Base-by-base conservation (phyloP, 2,888 invertebrate genomes). In the Halictus ligatus region DNA sequence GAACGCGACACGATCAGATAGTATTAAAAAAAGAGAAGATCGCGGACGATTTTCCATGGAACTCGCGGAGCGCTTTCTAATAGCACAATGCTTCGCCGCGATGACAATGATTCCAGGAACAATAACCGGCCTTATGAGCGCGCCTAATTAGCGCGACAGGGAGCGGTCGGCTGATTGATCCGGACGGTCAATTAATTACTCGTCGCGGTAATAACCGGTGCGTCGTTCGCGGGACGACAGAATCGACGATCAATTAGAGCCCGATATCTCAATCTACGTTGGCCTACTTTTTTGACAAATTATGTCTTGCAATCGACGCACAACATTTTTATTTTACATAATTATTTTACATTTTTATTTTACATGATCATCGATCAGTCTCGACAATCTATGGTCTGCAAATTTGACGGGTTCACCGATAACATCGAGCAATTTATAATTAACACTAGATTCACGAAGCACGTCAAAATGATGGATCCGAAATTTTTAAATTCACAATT, bases 71-170 rank as follows among this genome's bases (percentile, higher is more conserved):
- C 82, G 83, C 89, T 90, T 90, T 91, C 91, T 90, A 90, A 87
- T 35, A 67, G 89, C 69, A 81, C 85, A 83, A 81, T 84, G 74
- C 8, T 21, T 35, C 54, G 8, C 60, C 35, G 35, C 72, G 90
- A 90, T 84, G 89, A 89, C 90, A 90, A 90, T 88, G 88, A 89
- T 90, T 80, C 81, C 10, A 46, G 50, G 29, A 81, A 87, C 77
- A 89, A 89, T 86, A 60, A 86, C 48, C 60, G 58, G 72, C 46
- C 67, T 67, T 75, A 75, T 58, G 77, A 85, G 72, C 76, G 75
- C 21, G 83, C 21, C 58, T 75, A 83, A 86, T 86, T 83, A 79
- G 85, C 74, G 18, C n/a, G 76, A 12, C 40, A 25, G 60, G 75
- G 78, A 67, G 75, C 46, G 64, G 75, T 25, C 64, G n/a, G 50